Percentiles rank a stretch among this genome's conserved stretches.
Evolutionary conservation across 2,113 vertebrate genomes (phyloP).

Genomic region (Oxygymnocypris stewartii): DNA sequence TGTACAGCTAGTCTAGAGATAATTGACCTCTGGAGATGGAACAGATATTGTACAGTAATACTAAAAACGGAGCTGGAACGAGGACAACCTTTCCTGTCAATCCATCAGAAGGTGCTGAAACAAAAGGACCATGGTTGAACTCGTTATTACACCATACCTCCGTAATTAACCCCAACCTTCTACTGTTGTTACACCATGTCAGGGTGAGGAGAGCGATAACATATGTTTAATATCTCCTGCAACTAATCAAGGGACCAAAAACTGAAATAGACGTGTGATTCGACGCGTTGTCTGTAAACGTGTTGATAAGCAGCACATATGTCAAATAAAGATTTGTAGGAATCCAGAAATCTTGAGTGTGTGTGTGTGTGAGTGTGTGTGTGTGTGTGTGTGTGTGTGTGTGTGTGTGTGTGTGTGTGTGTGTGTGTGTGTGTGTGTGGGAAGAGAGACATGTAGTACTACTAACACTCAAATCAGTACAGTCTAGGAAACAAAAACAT

Average conservation of each 20-base stretch:
- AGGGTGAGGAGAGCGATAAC: conserved; percentile 63
- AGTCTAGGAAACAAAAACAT: background rate
- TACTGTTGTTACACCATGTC: conserved; percentile 64
- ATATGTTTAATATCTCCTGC: conserved; percentile 64
- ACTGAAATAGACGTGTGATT: conserved; percentile 77
- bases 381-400: background rate
- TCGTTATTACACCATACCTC: conserved; percentile 40
- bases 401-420: background rate
- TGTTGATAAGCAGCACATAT: conserved; percentile 78
- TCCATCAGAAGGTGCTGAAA: conserved; percentile 60
- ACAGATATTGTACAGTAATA: conserved; percentile 27
- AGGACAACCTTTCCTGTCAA: conserved; percentile 63
- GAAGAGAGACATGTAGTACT: conserved; percentile 45
- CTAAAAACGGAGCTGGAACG: background rate
- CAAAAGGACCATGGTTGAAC: conserved; percentile 57
- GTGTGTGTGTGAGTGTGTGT: background rate
- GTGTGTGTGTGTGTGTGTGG: background rate
- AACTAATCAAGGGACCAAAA: conserved; percentile 70
- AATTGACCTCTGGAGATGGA: conserved; percentile 42
- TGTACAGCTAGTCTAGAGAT: conserved; percentile 33
- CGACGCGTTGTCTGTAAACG: conserved; percentile 71
- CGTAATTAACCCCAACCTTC: conserved; percentile 68
- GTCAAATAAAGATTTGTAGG: conserved; percentile 72
- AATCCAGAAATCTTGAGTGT: conserved; percentile 30
- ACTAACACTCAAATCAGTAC: conserved; percentile 10